These are phyloP conservation scores for Chrysopilus asiliformis DNA, from an alignment of 2,888 invertebrate species.

Conservation along the genomic window DNA sequence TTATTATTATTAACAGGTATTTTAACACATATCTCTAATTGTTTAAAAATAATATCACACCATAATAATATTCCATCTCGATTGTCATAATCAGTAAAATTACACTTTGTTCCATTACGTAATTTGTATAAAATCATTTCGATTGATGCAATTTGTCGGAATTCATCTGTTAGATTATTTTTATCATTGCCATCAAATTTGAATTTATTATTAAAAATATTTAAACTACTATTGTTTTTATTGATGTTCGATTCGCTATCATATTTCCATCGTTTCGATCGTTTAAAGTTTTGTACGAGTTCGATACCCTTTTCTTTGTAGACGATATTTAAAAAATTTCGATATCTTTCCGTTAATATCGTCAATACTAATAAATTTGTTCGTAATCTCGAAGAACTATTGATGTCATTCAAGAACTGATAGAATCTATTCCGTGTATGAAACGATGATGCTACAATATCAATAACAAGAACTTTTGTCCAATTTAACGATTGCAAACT, in stretches of 20 bases:
- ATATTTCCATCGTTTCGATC: slow-evolving; percentile 12
- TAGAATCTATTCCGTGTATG: slow-evolving; percentile 33
- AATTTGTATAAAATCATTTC: slow-evolving; percentile 18
- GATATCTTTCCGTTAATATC: slow-evolving; percentile 34
- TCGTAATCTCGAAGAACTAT: slow-evolving; percentile 21
- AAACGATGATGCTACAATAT: slow-evolving; percentile 32
- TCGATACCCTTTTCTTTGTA: slow-evolving; percentile 22
- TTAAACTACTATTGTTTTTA: no score
- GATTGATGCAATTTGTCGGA: slow-evolving; percentile 23
- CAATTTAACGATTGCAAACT: slow-evolving; percentile 13
- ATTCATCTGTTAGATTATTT: no score
- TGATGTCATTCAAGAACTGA: slow-evolving; percentile 27
- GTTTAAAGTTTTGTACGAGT: slow-evolving; percentile 27
- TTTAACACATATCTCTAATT: background rate
- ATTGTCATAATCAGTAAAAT: background rate
- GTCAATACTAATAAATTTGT: slow-evolving; percentile 33
- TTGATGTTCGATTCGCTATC: slow-evolving; percentile 14
- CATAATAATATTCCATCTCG: no score
- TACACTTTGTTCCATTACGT: slow-evolving; percentile 10
- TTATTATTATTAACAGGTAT: no score
- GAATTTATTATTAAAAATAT: no score
- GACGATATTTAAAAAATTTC: slow-evolving; percentile 30
- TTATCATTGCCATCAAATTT: no score
- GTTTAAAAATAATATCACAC: background rate
- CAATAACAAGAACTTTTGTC: slow-evolving; percentile 33